These are phyloP conservation scores for Mesodorylaimus sp. DNA, from an alignment of 2,888 invertebrate species.

Conservation along the genomic window DNA sequence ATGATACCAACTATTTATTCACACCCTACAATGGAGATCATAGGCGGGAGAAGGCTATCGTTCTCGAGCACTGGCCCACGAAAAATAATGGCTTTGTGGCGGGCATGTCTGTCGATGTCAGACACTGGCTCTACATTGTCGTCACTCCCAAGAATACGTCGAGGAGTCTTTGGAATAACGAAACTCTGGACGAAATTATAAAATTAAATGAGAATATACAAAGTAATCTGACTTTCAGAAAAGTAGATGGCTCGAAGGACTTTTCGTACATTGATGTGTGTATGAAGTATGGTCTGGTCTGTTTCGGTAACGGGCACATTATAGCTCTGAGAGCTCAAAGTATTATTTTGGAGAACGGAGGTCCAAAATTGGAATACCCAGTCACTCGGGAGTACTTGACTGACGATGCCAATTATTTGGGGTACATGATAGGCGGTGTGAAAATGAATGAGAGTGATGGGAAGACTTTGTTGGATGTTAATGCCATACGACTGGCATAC, in stretches of 20 bases:
- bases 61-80: conserved; percentile 42
- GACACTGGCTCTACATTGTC: neutral
- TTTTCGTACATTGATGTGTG: conserved; percentile 4
- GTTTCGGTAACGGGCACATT: conserved; percentile 6
- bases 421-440: neutral
- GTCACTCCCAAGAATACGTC: no score
- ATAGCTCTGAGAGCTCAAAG: conserved; percentile 42
- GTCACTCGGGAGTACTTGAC: neutral
- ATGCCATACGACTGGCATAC: neutral
- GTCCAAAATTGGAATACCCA: neutral
- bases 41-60: conserved; percentile 49
- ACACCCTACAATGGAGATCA: conserved; percentile 66
- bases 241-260: neutral
- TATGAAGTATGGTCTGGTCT: neutral
- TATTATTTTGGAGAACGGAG: conserved; percentile 33
- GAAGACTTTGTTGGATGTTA: neutral
- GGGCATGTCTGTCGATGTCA: neutral
- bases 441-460: no score
- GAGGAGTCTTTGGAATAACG: neutral
- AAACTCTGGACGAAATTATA: neutral
- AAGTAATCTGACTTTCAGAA: neutral
- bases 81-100: neutral
- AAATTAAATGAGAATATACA: neutral
- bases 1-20: conserved; percentile 44
- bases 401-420: neutral